Conservation (phyloP, 2,797 vertebrate genomes). For the Rhincodon typus region DNA sequence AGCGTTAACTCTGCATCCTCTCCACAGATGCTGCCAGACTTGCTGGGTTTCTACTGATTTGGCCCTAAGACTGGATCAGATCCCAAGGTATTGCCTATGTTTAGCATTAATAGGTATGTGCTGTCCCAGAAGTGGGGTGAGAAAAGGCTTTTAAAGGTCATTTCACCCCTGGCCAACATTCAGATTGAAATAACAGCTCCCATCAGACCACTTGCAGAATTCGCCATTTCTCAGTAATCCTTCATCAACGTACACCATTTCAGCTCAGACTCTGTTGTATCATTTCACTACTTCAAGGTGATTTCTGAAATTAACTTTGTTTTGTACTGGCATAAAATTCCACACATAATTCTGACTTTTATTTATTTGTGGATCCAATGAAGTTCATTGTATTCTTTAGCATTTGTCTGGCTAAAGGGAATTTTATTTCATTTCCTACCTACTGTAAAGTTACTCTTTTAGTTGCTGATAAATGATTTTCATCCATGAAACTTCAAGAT, state of each 20-base stretch:
- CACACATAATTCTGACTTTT: background rate
- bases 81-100: background rate
- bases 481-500: background rate
- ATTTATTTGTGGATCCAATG: background rate
- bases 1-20: no score
- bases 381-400: background rate
- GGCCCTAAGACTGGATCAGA: no score
- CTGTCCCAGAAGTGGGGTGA: background rate
- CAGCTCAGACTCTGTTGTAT: no score
- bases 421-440: background rate
- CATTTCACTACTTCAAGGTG: no score
- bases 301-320: no score
- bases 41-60: no score
- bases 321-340: background rate
- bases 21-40: no score
- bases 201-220: background rate
- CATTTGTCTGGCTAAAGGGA: background rate
- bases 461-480: background rate
- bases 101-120: background rate
- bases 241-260: background rate
- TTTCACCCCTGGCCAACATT: background rate
- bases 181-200: no score
- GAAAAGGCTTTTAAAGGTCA: background rate
- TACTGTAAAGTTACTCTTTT: background rate
- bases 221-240: background rate